These are phyloP conservation scores for Cremastinae sp. DNA, from an alignment of 2,888 invertebrate species.

Conservation along the genomic window DNA sequence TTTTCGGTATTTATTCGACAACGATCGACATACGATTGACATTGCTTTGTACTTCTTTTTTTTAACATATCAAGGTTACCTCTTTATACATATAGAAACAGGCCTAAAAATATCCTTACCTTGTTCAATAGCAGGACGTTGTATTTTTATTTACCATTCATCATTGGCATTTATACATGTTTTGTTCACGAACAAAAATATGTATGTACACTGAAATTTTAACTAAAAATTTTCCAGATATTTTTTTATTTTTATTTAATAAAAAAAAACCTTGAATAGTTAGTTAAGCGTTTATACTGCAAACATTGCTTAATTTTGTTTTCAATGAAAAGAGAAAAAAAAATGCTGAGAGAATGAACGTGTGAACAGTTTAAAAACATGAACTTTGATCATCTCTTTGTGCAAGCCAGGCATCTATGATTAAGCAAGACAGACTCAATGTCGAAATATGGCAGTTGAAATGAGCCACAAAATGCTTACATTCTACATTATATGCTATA, in stretches of 20 bases:
- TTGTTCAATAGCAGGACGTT: conserved; percentile 38
- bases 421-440: neutral
- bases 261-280: too few relatives aligned
- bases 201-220: neutral
- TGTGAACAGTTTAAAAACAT: neutral
- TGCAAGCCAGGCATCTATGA: neutral
- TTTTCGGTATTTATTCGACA: neutral
- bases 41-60: conserved; percentile 31
- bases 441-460: too few relatives aligned
- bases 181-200: neutral
- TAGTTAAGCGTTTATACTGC: too few relatives aligned
- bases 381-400: conserved; percentile 15
- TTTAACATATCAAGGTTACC: conserved; percentile 40
- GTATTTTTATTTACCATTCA: conserved; percentile 35
- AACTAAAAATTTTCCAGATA: too few relatives aligned
- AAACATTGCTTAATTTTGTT: too few relatives aligned
- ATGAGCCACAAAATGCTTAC: too few relatives aligned
- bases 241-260: too few relatives aligned
- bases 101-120: conserved; percentile 55
- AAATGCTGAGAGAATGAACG: neutral
- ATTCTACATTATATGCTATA: too few relatives aligned
- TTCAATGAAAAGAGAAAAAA: neutral
- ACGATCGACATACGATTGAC: conserved; percentile 32
- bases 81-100: conserved; percentile 11
- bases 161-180: conserved; percentile 34